Conservation (phyloP, 2,797 vertebrate genomes). For the Harpagifer antarcticus region DNA sequence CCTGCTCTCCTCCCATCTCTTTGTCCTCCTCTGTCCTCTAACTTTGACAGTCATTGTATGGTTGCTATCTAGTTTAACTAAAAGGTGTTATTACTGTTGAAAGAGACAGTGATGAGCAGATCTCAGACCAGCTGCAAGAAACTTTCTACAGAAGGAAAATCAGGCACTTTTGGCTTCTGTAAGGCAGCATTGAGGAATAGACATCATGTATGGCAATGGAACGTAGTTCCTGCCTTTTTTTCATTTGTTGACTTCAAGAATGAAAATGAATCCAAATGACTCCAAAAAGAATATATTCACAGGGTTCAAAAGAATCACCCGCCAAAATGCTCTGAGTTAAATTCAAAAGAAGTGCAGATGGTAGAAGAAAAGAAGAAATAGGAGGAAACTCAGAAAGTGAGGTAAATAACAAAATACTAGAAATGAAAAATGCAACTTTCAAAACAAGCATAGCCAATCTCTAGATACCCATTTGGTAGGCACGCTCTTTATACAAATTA, state of each 20-base stretch:
- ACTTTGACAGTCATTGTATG: background rate
- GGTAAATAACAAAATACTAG: slow-evolving; percentile 4
- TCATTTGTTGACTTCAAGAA: too few species aligned
- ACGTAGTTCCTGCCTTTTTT: background rate
- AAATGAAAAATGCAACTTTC: slow-evolving; percentile 5
- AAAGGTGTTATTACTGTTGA: background rate
- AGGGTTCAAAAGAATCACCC: background rate
- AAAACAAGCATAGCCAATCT: background rate
- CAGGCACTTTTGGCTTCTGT: background rate
- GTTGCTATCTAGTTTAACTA: background rate
- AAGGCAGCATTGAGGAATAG: background rate
- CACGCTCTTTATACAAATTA: background rate
- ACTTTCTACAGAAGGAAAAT: background rate
- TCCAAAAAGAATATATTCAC: background rate
- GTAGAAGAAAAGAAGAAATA: slow-evolving; percentile 8
- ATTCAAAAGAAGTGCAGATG: slow-evolving; percentile 40
- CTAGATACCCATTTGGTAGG: background rate
- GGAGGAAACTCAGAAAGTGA: background rate
- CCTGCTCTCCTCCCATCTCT: slow-evolving; percentile 13
- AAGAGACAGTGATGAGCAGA: background rate
- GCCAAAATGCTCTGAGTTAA: slow-evolving; percentile 4
- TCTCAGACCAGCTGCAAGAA: background rate
- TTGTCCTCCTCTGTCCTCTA: slow-evolving; percentile 21
- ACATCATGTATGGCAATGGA: background rate
- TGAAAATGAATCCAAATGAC: background rate